Percentiles rank a stretch among this genome's conserved stretches.
Conservation (phyloP, 2,797 vertebrate species). For the Podarcis lilfordi region DNA sequence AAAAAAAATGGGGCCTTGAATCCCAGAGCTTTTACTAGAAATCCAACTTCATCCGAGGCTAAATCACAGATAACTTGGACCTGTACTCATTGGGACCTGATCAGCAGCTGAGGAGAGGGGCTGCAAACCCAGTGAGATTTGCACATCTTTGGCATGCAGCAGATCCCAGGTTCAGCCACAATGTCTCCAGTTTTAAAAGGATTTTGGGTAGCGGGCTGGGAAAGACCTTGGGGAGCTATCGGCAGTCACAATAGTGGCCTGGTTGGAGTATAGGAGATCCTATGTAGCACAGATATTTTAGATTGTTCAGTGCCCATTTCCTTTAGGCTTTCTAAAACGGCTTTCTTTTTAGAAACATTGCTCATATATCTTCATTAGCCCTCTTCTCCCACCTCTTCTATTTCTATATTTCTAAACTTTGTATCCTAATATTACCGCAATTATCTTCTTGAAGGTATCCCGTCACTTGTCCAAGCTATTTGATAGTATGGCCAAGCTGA, state of each 20-base stretch:
- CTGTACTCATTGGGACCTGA: background rate
- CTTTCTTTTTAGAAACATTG: background rate
- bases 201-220: background rate
- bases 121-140: background rate
- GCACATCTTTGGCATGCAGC: background rate
- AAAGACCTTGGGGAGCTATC: background rate
- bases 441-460: conserved; percentile 68
- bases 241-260: background rate
- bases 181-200: background rate
- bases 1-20: background rate
- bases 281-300: background rate
- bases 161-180: background rate
- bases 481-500: conserved; percentile 76
- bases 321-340: background rate
- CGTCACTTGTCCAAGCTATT: conserved; percentile 78
- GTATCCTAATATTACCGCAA: accelerated
- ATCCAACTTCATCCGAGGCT: background rate
- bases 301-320: background rate
- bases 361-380: background rate
- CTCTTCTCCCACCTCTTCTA: too few relatives aligned
- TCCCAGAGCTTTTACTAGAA: background rate
- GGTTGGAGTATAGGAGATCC: background rate
- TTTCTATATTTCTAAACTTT: background rate
- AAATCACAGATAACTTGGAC: accelerated
- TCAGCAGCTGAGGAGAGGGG: background rate